Base-by-base conservation (phyloP, 2,113 vertebrate genomes). In the Ramphastos sulfuratus region DNA sequence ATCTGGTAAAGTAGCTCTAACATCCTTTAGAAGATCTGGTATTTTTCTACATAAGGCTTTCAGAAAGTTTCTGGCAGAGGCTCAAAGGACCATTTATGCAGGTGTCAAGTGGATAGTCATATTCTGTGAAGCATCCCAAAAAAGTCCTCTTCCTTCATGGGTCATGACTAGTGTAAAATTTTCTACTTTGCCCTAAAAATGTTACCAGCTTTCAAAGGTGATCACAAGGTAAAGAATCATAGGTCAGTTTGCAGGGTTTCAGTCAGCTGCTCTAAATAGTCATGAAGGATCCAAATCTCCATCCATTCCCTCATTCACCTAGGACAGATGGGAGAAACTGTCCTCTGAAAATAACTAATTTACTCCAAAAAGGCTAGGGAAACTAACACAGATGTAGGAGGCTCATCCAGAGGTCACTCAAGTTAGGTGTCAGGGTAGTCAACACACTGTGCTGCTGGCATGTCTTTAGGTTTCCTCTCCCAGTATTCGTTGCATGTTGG, bases 61-160 rank as follows among this genome's bases (percentile, higher is more conserved):
- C n/a, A 88, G 56, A 93, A 87, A 74, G 44, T 71, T 90, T 85
- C 92, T 96, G 93, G 80, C 76, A 94, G 48, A 83, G 19, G 48
- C 65, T 93, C 90, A 96, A 96, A 94, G 80, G 37, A 23, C 61
- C 13, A 0, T 71, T 90, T 48, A 35, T 48, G 52, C 80, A 96
- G 85, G 76, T 95, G 79, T 95, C 93, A 93, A 92, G 28, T 18
- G 31, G 46, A 71, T 10, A 85, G 65, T 81, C 48, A 33, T 70
- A 35, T 74, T 77, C 52, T 27, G 4, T 59, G 35, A 87, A 91
- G 28, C 12, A 11, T 8, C 27, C 9, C 39, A 10, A 31, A 76
- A 66, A 66, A 80, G 27, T 56, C 16, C 15, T 90, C 60, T 93
- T 80, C 21, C 4, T 87, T 91, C 44, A 55, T 55, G 9, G 2